Evolutionary conservation across 1,140 invertebrate genomes (phyloP).

Genomic region (Chlorops oryzae): DNA sequence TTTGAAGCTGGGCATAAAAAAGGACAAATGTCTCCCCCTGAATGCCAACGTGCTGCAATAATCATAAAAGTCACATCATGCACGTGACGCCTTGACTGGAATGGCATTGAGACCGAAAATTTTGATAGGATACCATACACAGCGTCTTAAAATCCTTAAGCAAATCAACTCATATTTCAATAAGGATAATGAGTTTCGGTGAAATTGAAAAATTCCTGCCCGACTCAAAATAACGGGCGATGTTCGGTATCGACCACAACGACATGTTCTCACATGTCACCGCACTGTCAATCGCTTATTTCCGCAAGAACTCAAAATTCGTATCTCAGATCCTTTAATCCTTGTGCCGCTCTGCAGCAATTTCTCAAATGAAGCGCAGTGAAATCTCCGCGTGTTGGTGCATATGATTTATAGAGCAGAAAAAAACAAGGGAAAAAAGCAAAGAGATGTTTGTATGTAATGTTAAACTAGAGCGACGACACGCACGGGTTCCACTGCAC

Average conservation of each 20-base stretch:
- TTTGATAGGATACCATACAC: too few species aligned
- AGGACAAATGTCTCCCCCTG: not conserved
- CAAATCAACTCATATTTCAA: too few species aligned
- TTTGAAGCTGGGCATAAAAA: not conserved
- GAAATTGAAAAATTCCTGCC: too few species aligned
- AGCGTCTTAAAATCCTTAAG: too few species aligned
- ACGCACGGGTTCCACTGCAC: too few species aligned
- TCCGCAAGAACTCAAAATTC: conserved; percentile 4
- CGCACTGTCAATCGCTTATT: not conserved
- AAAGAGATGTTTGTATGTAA: too few species aligned
- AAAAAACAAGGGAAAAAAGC: too few species aligned
- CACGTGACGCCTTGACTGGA: conserved; percentile 9
- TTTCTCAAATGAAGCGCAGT: conserved; percentile 13
- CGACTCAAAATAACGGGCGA: too few species aligned
- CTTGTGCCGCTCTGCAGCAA: conserved; percentile 9
- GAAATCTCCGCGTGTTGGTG: conserved; percentile 12
- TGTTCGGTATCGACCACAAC: too few species aligned
- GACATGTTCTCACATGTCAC: conserved; percentile 5
- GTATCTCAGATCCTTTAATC: not conserved
- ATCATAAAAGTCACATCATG: conserved; percentile 16
- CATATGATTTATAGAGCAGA: conserved; percentile 19
- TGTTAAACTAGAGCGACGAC: too few species aligned
- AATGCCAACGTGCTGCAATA: conserved; percentile 7
- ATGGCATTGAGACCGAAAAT: not conserved
- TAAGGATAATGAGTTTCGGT: too few species aligned